Evolutionary conservation across 2,888 invertebrate genomes (phyloP), one percentile per base, ranked within the genome.

Genomic region (Limnephilus auricula): DNA sequence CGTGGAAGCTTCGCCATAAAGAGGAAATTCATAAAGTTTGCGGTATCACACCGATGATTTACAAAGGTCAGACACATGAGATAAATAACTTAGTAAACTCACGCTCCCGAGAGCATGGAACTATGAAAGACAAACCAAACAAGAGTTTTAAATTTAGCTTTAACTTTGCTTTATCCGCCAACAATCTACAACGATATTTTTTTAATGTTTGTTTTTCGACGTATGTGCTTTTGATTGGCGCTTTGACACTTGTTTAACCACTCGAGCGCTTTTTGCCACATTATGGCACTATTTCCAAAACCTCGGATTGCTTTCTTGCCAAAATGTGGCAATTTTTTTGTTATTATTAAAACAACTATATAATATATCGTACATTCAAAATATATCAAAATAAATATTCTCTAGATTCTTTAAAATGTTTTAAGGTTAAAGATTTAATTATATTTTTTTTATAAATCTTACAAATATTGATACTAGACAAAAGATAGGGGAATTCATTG

Each of bases 1-100:
- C 78, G 32, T 78, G 65, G 88, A 65, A 78, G 34, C 65, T 78
- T 32, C 65, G 78, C 15, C 78, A 65, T 88, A 45, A 85, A 85
- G 85, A 50, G 85, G 50, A 50, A 85, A 40, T 85, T 85, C 85
- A 88, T 79, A 78, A 88, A 88, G 78, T 88, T 88, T 78, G 88
- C 65, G 65, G 88, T 65, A 78, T 88, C 78, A 50, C 88, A 88
- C 88, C 50, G 32, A 78, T 88, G 50, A 88, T 88, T 88, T 88
- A 88, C 45, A 78, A 88, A 88, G 88, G 88, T 78, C 65, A 78
- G 50, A 34, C 32, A 50, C 88, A 88, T 65, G 88, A 78, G 45
- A 50, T 88, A 78, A 88, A 88, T 78, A 82, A 82, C 82, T 82
- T 34, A 82, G 82, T 37, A 37, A 82, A 15, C 82, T 32, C 80